These are phyloP conservation scores for Apodemia hepburni DNA, from an alignment of 2,888 invertebrate genomes.

Conservation along the genomic window DNA sequence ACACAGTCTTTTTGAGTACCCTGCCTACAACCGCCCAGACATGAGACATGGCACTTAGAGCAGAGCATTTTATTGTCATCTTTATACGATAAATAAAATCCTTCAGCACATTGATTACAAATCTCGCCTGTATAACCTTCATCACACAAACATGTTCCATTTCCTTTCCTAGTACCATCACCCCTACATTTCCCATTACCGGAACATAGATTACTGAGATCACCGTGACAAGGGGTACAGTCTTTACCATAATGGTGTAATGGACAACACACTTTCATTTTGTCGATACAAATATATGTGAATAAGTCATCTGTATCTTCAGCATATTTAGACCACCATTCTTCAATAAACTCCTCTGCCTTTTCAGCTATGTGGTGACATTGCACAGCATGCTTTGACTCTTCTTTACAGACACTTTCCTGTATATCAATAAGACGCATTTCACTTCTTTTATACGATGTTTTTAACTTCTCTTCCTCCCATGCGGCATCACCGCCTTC, in stretches of 20 bases:
- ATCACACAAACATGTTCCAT: slow-evolving; percentile 94
- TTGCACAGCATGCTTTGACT: slow-evolving; percentile 85
- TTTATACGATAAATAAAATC: slow-evolving; percentile 86
- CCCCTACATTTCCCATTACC: slow-evolving; percentile 91
- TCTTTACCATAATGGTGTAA: slow-evolving; percentile 89
- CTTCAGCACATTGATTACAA: slow-evolving; percentile 89
- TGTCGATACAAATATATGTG: slow-evolving; percentile 89
- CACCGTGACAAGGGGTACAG: slow-evolving; percentile 90
- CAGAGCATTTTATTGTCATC: slow-evolving; percentile 88
- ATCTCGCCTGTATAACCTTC: slow-evolving; percentile 87
- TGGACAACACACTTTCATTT: slow-evolving; percentile 90
- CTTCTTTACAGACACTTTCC: slow-evolving; percentile 90
- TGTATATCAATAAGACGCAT: slow-evolving; percentile 94
- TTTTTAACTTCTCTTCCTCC: slow-evolving; percentile 93
- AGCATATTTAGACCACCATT: slow-evolving; percentile 89
- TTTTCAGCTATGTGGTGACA: slow-evolving; percentile 93
- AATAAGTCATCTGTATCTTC: slow-evolving; percentile 57
- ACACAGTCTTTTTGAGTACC: slow-evolving; percentile 84
- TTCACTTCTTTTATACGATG: slow-evolving; percentile 92
- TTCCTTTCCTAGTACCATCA: slow-evolving; percentile 95
- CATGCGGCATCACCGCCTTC: slow-evolving; percentile 96
- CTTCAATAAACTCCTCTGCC: slow-evolving; percentile 89
- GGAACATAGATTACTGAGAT: slow-evolving; percentile 86
- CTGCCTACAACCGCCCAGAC: slow-evolving; percentile 87
- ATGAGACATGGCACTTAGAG: slow-evolving; percentile 89